Base-by-base conservation (phyloP, 2,888 invertebrate species). In the Loripinus fragilis region DNA sequence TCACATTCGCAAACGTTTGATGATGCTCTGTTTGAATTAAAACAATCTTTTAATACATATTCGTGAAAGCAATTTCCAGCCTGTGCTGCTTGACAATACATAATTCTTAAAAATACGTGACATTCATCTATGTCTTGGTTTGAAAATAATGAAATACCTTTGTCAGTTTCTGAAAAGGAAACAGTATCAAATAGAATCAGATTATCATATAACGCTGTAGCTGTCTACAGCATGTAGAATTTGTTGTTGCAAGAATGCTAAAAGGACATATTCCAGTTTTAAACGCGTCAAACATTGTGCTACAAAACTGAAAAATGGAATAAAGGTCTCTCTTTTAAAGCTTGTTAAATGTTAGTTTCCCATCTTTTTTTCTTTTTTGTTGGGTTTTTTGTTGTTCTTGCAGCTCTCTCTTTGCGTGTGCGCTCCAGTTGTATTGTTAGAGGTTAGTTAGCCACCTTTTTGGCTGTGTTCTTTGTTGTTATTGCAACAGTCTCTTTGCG, bases 41-140 rank as follows among this genome's bases (percentile, higher is more conserved):
- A 52, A 8, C 20, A 23, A 10, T 52, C 52, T 8, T 52, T 52
- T 25, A 52, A 52, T 25, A 25, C 8, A 60, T 60, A 60, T 60
- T 60, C 60, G 60, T 60, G 60, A 33, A 60, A 60, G 17, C 60
- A 60, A n/a, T 60, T 60, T 60, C 60, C 60, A 60, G 17, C 30
- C 2, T 60, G 60, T 12, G 60, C 60, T 60, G 60, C 60, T 33
- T 60, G 12, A 33, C 3, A 17, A 33, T 30, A 60, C 30, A 60
- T 33, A 60, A 20, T 33, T 17, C 17, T 60, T 33, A 60, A 33
- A 60, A 60, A 33, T 3, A 20, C 1, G 60, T 30, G 33, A 20
- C 60, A 60, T 3, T 60, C 60, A 20, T 60, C 33, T 8, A 12
- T 60, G 23, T 60, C 60, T 60, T 33, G 60, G 7, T 7, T 28